Conservation (phyloP, 2,888 invertebrate species). For the Drosophila rellima region DNA sequence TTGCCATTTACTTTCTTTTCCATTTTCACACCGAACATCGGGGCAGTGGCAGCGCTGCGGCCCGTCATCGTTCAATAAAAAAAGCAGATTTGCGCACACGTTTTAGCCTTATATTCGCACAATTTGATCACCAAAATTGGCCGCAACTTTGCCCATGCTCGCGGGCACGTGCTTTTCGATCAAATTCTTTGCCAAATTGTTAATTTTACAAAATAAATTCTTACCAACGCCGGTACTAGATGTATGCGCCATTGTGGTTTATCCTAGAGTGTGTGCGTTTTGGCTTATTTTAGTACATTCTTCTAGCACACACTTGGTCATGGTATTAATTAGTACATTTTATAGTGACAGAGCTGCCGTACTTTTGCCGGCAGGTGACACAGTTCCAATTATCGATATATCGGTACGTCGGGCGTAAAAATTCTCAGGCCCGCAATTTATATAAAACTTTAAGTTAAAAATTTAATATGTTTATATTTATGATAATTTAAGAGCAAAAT, state of each 20-base stretch:
- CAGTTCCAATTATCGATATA: constrained; percentile 26
- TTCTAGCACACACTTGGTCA: constrained; percentile 10
- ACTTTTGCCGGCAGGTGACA: constrained; percentile 29
- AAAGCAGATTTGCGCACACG: constrained; percentile 46
- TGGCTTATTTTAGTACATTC: constrained; percentile 53
- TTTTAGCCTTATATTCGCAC: constrained; percentile 40
- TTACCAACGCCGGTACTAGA: constrained; percentile 96
- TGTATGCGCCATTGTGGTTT: constrained; percentile 92
- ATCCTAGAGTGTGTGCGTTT: constrained; percentile 61
- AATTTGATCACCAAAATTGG: constrained; percentile 33
- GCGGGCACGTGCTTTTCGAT: constrained; percentile 36
- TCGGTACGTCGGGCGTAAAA: constrained; percentile 14
- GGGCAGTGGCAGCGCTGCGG: constrained; percentile 45
- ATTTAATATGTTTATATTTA: too few relatives aligned
- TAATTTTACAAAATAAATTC: constrained; percentile 84
- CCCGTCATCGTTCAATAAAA: constrained; percentile 64
- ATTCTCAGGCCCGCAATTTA: constrained; percentile 15
- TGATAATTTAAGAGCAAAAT: too few relatives aligned
- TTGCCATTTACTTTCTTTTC: constrained; percentile 72
- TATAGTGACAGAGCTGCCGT: constrained; percentile 23
- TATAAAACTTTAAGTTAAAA: too few relatives aligned
- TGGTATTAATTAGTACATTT: constrained; percentile 44
- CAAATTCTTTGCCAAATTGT: constrained; percentile 54
- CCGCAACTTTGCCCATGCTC: constrained; percentile 8
- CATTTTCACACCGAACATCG: constrained; percentile 64